Evolutionary conservation across 2,888 invertebrate genomes (phyloP).

Genomic region (Linyphia triangularis): DNA sequence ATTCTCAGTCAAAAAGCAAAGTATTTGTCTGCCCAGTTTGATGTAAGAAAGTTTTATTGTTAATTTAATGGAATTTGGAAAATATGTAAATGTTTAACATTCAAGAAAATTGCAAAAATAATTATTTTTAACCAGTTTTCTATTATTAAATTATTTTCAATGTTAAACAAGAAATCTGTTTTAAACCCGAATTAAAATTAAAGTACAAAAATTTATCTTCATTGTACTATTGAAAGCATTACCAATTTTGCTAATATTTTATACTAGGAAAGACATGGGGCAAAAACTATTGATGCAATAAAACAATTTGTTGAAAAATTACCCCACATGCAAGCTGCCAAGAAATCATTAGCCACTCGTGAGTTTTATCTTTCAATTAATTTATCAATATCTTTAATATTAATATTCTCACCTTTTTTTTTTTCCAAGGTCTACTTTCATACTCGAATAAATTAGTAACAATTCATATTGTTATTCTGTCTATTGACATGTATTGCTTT

Average conservation of each 20-base stretch:
- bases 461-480: too few species aligned
- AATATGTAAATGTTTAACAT: not conserved
- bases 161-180: too few species aligned
- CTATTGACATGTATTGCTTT: not conserved
- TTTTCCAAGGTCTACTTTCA: not conserved
- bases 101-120: not conserved
- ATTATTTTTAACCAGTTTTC: not conserved
- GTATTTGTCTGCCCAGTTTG: constrained; percentile 89
- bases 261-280: constrained; percentile 88
- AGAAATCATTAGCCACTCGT: constrained; percentile 89
- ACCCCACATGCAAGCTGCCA: constrained; percentile 91
- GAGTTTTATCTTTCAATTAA: constrained; percentile 77
- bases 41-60: constrained; percentile 78
- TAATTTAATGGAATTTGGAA: not conserved
- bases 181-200: too few species aligned
- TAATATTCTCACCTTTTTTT: not conserved
- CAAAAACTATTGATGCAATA: constrained; percentile 96
- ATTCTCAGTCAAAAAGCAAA: constrained; percentile 92
- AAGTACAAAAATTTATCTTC: too few species aligned
- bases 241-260: too few species aligned
- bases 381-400: not conserved
- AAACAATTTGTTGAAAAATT: constrained; percentile 94
- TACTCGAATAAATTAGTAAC: not conserved
- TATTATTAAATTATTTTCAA: not conserved
- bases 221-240: too few species aligned